Conservation (phyloP, 1,140 invertebrate genomes). For the Scaptomyza pallida region DNA sequence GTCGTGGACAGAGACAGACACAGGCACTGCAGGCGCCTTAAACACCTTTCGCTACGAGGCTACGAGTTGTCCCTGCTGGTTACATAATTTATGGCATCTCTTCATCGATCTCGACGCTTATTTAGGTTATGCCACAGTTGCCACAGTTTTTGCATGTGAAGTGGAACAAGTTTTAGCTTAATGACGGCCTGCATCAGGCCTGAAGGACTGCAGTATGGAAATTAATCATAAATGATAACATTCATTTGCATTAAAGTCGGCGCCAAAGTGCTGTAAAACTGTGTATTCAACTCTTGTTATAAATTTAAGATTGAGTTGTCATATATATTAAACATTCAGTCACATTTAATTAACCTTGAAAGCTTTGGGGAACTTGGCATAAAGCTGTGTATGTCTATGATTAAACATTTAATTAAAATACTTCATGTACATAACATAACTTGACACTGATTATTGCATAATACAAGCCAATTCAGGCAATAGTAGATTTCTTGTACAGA, state of each 20-base stretch:
- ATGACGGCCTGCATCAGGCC: conserved; percentile 16
- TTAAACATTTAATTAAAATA: too few species aligned
- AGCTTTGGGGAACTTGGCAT: too few species aligned
- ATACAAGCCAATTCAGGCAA: too few species aligned
- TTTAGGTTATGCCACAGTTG: conserved; percentile 73
- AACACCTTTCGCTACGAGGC: conserved; percentile 72
- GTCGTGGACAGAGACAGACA: conserved; percentile 29
- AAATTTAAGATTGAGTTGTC: background rate
- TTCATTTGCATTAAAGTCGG: background rate
- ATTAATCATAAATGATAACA: conserved; percentile 12
- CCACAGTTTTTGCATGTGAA: conserved; percentile 34
- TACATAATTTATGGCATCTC: conserved; percentile 78
- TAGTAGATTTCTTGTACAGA: too few species aligned
- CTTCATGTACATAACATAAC: too few species aligned
- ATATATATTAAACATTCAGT: too few species aligned
- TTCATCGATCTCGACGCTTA: conserved; percentile 75
- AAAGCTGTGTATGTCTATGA: too few species aligned
- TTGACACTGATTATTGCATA: too few species aligned
- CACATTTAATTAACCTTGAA: background rate
- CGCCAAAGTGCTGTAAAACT: background rate
- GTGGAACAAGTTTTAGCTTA: conserved; percentile 63
- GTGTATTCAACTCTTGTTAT: background rate
- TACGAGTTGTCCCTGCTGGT: conserved; percentile 60
- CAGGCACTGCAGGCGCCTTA: conserved; percentile 51
- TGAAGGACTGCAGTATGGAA: conserved; percentile 16